Conservation (phyloP, 2,888 invertebrate genomes). For the Calameuta idolon region DNA sequence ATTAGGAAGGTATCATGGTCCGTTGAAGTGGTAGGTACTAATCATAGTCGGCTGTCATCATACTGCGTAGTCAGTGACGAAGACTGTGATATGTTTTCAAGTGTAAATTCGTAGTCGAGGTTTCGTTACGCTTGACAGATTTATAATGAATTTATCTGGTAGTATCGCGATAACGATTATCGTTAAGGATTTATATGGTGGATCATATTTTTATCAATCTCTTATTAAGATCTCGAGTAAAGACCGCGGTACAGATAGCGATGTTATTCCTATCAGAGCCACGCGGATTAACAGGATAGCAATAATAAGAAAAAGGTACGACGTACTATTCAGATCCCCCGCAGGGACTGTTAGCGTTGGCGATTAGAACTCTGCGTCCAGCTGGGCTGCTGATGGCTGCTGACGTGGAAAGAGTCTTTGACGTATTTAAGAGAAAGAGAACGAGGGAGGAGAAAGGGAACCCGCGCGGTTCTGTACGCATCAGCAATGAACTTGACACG, state of each 20-base stretch:
- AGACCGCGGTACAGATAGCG: background rate
- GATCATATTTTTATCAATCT: background rate
- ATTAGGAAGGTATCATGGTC: background rate
- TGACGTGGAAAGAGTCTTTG: slow-evolving; percentile 36
- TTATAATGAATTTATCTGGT: background rate
- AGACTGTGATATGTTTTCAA: background rate
- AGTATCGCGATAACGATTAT: background rate
- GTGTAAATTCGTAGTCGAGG: background rate
- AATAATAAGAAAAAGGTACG: background rate
- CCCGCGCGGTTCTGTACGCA: slow-evolving; percentile 11
- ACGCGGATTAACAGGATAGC: background rate
- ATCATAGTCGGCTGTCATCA: background rate
- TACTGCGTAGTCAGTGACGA: background rate
- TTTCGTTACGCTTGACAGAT: too few species aligned
- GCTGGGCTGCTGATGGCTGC: slow-evolving; percentile 34
- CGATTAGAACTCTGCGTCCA: slow-evolving; percentile 16
- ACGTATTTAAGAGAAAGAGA: slow-evolving; percentile 10
- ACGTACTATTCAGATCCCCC: background rate
- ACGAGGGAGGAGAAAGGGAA: background rate
- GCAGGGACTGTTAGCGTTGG: background rate
- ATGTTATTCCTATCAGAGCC: background rate
- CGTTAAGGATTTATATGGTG: background rate
- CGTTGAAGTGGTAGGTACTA: background rate
- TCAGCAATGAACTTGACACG: slow-evolving; percentile 50
- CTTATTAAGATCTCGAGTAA: background rate